Conservation (phyloP, 1,140 invertebrate genomes). For the Batillaria attramentaria region DNA sequence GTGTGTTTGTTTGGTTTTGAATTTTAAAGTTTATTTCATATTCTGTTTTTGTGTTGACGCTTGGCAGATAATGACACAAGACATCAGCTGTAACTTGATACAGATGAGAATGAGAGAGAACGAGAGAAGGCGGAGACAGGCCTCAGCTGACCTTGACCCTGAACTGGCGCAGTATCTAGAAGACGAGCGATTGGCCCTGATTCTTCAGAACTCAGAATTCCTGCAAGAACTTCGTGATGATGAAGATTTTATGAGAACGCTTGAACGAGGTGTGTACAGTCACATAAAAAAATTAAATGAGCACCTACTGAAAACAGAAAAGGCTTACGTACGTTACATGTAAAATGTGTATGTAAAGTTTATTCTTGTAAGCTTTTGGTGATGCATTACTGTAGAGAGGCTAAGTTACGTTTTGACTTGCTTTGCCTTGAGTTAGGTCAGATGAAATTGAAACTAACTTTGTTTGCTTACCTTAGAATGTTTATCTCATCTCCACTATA, state of each 20-base stretch:
- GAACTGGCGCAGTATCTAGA: slow-evolving; percentile 76
- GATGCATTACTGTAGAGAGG: too few relatives aligned
- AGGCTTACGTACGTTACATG: too few relatives aligned
- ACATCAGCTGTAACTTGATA: slow-evolving; percentile 66
- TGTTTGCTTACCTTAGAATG: too few relatives aligned
- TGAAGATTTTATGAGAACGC: slow-evolving; percentile 89
- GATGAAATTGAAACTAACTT: too few relatives aligned
- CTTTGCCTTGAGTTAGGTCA: too few relatives aligned
- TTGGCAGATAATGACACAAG: slow-evolving; percentile 23
- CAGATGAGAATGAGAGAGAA: slow-evolving; percentile 74
- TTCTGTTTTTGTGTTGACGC: neutral
- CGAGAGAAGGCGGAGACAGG: slow-evolving; percentile 62
- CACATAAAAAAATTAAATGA: too few relatives aligned
- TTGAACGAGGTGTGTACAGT: slow-evolving; percentile 76
- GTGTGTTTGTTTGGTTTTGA: neutral
- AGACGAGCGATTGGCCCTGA: slow-evolving; percentile 82
- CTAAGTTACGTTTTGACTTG: too few relatives aligned
- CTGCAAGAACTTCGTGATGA: slow-evolving; percentile 90
- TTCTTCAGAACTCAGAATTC: slow-evolving; percentile 94
- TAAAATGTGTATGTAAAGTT: too few relatives aligned
- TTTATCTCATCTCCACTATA: too few relatives aligned
- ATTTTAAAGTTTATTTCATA: slow-evolving; percentile 4
- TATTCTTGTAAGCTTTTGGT: too few relatives aligned
- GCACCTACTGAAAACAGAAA: too few relatives aligned
- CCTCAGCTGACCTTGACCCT: slow-evolving; percentile 69